Evolutionary conservation across 2,113 vertebrate genomes (phyloP).

Genomic region (Bos indicus): DNA sequence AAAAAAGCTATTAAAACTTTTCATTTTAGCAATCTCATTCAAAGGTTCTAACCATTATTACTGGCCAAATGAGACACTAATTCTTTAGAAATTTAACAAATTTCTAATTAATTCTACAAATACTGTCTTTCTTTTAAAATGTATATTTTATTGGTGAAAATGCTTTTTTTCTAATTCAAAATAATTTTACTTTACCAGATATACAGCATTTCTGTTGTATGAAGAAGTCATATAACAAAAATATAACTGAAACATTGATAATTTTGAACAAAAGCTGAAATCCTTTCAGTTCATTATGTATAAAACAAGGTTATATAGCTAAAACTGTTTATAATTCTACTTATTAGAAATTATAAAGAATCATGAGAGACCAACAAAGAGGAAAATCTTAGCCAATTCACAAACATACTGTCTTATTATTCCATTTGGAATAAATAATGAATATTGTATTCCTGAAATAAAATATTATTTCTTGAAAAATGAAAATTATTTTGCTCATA

Average conservation of each 20-base stretch:
- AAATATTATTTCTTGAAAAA: slow-evolving; percentile 20
- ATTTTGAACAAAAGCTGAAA: slow-evolving; percentile 22
- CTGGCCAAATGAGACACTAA: neutral
- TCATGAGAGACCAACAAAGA: neutral
- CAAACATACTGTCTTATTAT: neutral
- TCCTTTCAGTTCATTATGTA: neutral
- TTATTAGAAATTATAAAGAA: neutral
- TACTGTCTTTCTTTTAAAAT: slow-evolving; percentile 1
- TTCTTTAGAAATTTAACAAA: neutral
- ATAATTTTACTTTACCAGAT: slow-evolving; percentile 16
- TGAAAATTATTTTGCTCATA: neutral
- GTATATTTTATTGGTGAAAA: slow-evolving; percentile 7
- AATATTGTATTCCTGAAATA: neutral
- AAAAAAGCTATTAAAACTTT: neutral
- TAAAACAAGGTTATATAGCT: neutral
- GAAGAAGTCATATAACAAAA: slow-evolving; percentile 2
- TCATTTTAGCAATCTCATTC: neutral
- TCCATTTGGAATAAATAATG: slow-evolving; percentile 39
- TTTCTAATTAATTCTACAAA: slow-evolving; percentile 2
- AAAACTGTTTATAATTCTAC: slow-evolving; percentile 22
- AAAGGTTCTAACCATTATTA: neutral
- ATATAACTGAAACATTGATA: neutral
- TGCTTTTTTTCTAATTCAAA: slow-evolving; percentile 31
- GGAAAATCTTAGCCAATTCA: neutral
- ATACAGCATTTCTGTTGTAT: slow-evolving; percentile 4